Base-by-base conservation (phyloP, 2,797 vertebrate genomes). In the Tauraco hartlaubi region DNA sequence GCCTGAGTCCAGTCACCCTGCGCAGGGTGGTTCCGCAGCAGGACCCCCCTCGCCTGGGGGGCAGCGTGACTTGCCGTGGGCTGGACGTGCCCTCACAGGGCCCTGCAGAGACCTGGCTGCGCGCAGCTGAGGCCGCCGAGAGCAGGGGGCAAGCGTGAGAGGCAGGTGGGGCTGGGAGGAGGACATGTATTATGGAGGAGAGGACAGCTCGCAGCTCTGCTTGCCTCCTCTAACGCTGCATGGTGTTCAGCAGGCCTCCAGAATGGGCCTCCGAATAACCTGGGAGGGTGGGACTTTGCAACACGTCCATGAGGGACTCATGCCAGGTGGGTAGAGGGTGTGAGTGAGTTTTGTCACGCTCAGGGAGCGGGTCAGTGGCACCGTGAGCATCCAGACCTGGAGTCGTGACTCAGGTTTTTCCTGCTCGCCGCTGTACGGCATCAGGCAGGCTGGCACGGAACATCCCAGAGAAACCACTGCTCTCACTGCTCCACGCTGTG, bases 361-460 rank as follows among this genome's bases (percentile, higher is more conserved):
- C 3, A 11, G 31, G 26, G 20, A 12, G 43, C 1, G 3, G 44
- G 18, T 31, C 29, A 16, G 29, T 17, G 52, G 46, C 11, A 31
- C 15, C 0, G 0, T 14, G 13, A 54, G 31, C 0, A 0, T 11
- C 0, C 14, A 51, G n/a, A 10, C 41, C 9, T 1, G 6, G n/a
- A 22, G 26, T 15, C 1, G 2, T 2, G 9, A 5, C 28, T 28
- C 0, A 1, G 0, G 0, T 58, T 51, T 61, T 51, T 9, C 52
- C 8, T 4, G 1, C 11, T 33, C 0, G 0, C 14, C 3, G 1
- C 44, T 21, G 19, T 15, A 6, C 0, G 0, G 51, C 37, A 3
- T 21, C 0, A 2, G 39, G 12, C 3, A 8, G 26, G 28, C n/a
- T 58, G 29, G 35, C 15, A 31, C 2, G 11, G 29, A 12, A 17